Conservation (phyloP, 2,113 vertebrate genomes). For the Caranx melampygus region DNA sequence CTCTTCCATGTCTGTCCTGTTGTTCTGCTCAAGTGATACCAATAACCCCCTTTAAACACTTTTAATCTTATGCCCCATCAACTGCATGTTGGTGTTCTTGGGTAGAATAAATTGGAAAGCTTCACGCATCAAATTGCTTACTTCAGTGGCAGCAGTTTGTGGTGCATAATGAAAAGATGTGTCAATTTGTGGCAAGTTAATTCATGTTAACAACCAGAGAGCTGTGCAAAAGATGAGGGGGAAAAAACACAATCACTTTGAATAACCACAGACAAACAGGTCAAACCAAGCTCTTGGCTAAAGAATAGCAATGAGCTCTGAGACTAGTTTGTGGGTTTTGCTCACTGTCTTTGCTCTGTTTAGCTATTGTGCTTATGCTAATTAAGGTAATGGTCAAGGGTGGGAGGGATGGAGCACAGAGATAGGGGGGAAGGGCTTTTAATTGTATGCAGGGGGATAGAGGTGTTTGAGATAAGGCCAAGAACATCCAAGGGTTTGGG, state of each 20-base stretch:
- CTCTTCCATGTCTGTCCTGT: slow-evolving; percentile 7
- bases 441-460: slow-evolving; percentile 75
- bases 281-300: slow-evolving; percentile 4
- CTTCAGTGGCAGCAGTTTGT: background rate
- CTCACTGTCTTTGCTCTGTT: slow-evolving; percentile 31
- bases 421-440: slow-evolving; percentile 44
- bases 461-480: slow-evolving; percentile 77
- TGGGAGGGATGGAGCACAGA: slow-evolving; percentile 17
- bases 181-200: background rate
- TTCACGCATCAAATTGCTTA: slow-evolving; percentile 11
- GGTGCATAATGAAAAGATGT: background rate
- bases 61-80: slow-evolving; percentile 22
- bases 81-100: slow-evolving; percentile 5
- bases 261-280: slow-evolving; percentile 1
- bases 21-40: slow-evolving; percentile 7
- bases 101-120: background rate
- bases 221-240: background rate
- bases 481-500: slow-evolving; percentile 57
- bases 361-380: slow-evolving; percentile 76
- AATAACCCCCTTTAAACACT: slow-evolving; percentile 7
- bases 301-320: slow-evolving; percentile 42
- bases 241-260: background rate
- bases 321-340: slow-evolving; percentile 39
- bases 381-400: slow-evolving; percentile 53
- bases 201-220: background rate